A percentile compares a stretch with the other conserved stretches of the same genome.
Conservation (phyloP, 2,888 invertebrate species). For the Crematogaster levior region DNA sequence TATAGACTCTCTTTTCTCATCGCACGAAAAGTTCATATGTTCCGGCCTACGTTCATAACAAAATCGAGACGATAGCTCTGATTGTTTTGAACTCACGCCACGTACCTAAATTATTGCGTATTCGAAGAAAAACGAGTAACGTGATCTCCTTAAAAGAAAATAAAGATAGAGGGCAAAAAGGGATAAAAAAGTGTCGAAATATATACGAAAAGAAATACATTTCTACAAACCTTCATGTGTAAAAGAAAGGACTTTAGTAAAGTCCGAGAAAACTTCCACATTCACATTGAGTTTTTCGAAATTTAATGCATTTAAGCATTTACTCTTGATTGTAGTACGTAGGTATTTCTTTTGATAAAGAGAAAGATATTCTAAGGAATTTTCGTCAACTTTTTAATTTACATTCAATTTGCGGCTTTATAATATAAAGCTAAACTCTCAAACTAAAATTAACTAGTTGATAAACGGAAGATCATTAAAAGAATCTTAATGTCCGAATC, state of each 20-base stretch:
- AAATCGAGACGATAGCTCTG: neutral
- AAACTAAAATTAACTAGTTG: neutral
- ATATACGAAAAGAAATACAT: neutral
- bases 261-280: neutral
- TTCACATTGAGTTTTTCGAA: neutral
- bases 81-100: neutral
- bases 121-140: neutral
- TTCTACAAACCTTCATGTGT: neutral
- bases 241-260: slow-evolving; percentile 7
- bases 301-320: too few species aligned
- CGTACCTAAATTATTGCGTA: neutral
- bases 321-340: neutral
- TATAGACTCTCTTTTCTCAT: neutral
- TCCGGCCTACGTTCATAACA: neutral
- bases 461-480: neutral
- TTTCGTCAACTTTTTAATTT: neutral
- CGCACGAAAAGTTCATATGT: neutral
- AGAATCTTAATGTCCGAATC: neutral
- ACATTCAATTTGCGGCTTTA: neutral
- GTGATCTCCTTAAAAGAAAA: neutral
- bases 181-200: neutral
- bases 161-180: neutral
- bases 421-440: neutral
- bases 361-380: neutral
- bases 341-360: neutral